Percentiles rank a stretch among this genome's conserved stretches.
phyloP scores from a whole-genome alignment of 1,140 invertebrate genomes.

The Heliconius congener region DNA sequence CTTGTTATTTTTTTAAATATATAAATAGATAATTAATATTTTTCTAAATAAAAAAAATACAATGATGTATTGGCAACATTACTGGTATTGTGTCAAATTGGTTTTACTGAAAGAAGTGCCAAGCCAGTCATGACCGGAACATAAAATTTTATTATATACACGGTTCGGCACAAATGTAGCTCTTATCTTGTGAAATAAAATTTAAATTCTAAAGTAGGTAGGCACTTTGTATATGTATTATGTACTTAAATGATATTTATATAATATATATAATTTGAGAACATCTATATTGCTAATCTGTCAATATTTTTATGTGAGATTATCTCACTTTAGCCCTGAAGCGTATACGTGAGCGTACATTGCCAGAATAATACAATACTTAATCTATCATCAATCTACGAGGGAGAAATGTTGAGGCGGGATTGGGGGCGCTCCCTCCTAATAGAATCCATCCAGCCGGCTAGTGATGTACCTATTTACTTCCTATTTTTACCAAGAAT shows the following conservation, averaged over 20 bases:
- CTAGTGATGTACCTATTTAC: constrained; percentile 36
- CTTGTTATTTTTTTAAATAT: background rate
- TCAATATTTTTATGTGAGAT: constrained; percentile 1
- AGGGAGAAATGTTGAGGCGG: constrained; percentile 43
- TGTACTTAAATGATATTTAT: background rate
- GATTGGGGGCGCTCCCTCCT: constrained; percentile 48
- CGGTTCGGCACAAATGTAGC: constrained; percentile 1
- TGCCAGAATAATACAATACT: constrained; percentile 44
- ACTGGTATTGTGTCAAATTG: background rate
- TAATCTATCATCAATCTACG: constrained; percentile 61
- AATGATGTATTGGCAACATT: background rate
- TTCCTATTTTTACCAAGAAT: constrained; percentile 49
- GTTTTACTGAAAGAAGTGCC: background rate
- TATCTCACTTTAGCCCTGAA: constrained; percentile 9
- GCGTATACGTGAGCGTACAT: constrained; percentile 23
- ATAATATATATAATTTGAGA: background rate
- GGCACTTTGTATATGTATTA: background rate
- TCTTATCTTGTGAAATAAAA: constrained; percentile 5
- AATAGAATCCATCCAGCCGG: constrained; percentile 41
- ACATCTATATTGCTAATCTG: background rate
- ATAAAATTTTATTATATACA: background rate
- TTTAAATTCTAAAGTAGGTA: constrained; percentile 4
- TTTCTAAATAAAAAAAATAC: background rate
- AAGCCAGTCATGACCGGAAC: constrained; percentile 1
- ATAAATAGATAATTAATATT: background rate